Conservation (phyloP, 2,113 vertebrate species). For the Psammodynastes pulverulentus region DNA sequence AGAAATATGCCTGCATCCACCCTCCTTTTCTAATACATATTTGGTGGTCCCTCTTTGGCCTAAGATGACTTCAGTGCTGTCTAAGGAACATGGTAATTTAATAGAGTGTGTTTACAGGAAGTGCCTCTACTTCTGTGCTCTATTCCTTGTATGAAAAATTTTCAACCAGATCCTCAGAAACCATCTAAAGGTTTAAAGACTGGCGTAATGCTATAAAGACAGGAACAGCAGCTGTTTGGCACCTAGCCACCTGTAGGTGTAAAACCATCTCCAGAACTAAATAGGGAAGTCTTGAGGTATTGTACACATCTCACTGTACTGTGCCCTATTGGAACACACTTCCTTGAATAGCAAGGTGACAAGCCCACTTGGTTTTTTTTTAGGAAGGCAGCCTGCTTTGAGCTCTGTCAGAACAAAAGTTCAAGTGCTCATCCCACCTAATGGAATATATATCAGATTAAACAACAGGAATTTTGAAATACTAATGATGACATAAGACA, state of each 20-base stretch:
- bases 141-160: constrained; percentile 20
- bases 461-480: not conserved
- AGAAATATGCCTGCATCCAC: not conserved
- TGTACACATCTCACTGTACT: not conserved
- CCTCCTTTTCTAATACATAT: not conserved
- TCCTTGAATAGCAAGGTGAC: not conserved
- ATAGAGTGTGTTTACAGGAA: constrained; percentile 32
- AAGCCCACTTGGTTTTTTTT: not conserved
- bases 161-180: constrained; percentile 18
- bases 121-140: not conserved
- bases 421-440: not conserved
- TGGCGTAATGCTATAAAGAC: constrained; percentile 24
- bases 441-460: not conserved
- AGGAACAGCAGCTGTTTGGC: constrained; percentile 26
- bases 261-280: constrained; percentile 20
- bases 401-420: not conserved
- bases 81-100: constrained; percentile 14
- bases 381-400: not conserved
- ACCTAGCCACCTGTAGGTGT: constrained; percentile 16
- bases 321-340: not conserved
- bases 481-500: not conserved
- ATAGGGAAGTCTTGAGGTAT: constrained; percentile 19
- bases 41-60: not conserved
- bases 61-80: not conserved
- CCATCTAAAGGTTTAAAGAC: constrained; percentile 24